Percentiles rank a stretch among this genome's conserved stretches.
phyloP scores from a whole-genome alignment of 1,140 invertebrate genomes.

The Drosophila erecta region DNA sequence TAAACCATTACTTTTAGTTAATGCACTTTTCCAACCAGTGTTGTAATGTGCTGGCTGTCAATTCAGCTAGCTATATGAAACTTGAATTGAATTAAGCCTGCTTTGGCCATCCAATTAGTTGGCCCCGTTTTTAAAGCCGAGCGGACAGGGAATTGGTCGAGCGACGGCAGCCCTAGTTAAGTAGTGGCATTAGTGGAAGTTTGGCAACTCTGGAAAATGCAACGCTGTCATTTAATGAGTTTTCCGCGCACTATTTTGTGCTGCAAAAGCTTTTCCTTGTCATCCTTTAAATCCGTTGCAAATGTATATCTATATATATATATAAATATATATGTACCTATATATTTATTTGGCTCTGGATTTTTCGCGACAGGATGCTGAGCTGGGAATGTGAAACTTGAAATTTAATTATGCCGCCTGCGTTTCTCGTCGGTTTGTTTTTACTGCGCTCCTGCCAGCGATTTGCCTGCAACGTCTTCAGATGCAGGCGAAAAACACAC shows the following conservation, averaged over 20 bases:
- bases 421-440: slow-evolving; percentile 19
- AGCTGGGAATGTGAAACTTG: slow-evolving; percentile 18
- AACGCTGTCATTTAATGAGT: slow-evolving; percentile 54
- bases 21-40: background rate
- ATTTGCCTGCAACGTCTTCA: slow-evolving; percentile 23
- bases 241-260: slow-evolving; percentile 18
- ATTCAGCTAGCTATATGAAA: background rate
- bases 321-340: background rate
- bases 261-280: slow-evolving; percentile 51
- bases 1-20: background rate
- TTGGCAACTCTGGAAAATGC: slow-evolving; percentile 49
- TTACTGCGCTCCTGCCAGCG: slow-evolving; percentile 14
- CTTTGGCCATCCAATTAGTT: slow-evolving; percentile 46
- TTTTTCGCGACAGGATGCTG: slow-evolving; percentile 34
- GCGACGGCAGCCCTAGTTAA: slow-evolving; percentile 11
- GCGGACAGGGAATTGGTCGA: slow-evolving; percentile 27
- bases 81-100: slow-evolving; percentile 42
- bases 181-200: slow-evolving; percentile 38
- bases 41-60: slow-evolving; percentile 18
- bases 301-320: slow-evolving; percentile 3
- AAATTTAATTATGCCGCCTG: slow-evolving; percentile 41
- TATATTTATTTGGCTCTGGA: slow-evolving; percentile 30
- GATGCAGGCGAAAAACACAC: slow-evolving; percentile 7
- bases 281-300: slow-evolving; percentile 27
- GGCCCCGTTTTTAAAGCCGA: slow-evolving; percentile 17